Evolutionary conservation across 1,140 invertebrate genomes (phyloP).

Genomic region (Heterodera schachtii): DNA sequence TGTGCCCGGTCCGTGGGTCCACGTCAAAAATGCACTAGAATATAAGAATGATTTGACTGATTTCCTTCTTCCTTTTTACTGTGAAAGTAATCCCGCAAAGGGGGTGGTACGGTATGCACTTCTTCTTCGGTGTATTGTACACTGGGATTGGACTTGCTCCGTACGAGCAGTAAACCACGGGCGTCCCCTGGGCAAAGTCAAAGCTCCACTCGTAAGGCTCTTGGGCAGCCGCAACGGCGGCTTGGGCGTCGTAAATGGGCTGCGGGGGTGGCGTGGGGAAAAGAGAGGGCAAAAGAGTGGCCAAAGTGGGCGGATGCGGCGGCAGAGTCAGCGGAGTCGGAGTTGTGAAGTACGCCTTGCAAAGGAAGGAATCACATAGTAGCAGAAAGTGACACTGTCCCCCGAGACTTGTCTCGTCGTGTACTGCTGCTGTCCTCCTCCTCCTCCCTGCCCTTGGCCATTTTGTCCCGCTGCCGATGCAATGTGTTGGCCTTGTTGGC

Average conservation of each 20-base stretch:
- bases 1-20: constrained; percentile 26
- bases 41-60: not conserved
- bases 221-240: not conserved
- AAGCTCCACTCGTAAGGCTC: constrained; percentile 19
- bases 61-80: not conserved
- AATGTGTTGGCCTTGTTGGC: not conserved
- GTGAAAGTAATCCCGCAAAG: constrained; percentile 30
- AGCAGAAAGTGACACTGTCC: not conserved
- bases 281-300: constrained; percentile 21
- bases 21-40: constrained; percentile 33
- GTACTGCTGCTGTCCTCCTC: not conserved
- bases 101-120: constrained; percentile 35
- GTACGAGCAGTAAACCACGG: constrained; percentile 32
- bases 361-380: not conserved
- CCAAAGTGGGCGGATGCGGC: constrained; percentile 22
- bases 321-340: constrained; percentile 17
- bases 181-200: constrained; percentile 30
- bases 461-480: not conserved
- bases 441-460: not conserved
- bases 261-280: constrained; percentile 27
- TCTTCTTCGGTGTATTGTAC: constrained; percentile 34
- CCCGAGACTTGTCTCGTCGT: not conserved
- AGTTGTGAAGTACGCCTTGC: constrained; percentile 9
- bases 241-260: constrained; percentile 15
- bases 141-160: constrained; percentile 31